Base-by-base conservation (phyloP, 2,113 vertebrate species). In the Phycodurus eques region DNA sequence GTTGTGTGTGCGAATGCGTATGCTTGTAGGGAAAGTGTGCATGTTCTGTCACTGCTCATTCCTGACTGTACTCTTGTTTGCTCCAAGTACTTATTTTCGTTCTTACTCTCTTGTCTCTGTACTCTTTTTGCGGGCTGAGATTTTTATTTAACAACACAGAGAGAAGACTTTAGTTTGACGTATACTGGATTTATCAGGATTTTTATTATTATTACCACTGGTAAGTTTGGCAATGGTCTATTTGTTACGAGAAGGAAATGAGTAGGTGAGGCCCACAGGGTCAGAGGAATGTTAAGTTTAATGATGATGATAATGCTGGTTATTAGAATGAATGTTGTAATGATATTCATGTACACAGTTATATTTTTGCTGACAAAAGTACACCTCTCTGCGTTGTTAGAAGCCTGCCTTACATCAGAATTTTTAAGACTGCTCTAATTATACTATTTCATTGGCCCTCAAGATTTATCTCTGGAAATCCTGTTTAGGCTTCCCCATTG, bases 121-220 rank as follows among this genome's bases (percentile, higher is more conserved):
- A 35, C 39, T 72, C 10, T 59, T 19, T 66, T 70, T 31, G 65
- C 3, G 11, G 62, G 33, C 75, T 68, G 68, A 54, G 53, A 67
- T 83, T 53, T 73, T 69, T 65, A 69, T 59, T 65, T 53, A n/a
- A 61, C 27, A 39, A 22, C 62, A 27, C 22, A 74, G 56, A 44
- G 53, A 5, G n/a, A 54, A 8, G 61, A 65, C 61, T 27, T 27
- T 42, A 12, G 59, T 53, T 44, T 42, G 35, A 61, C 68, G 8
- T 19, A 49, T 42, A 35, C 63, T 54, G 35, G 57, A 70, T 39
- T 70, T 51, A 43, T 67, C 47, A 77, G 68, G 65, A 79, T 70
- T 71, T 47, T 27, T 17, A 69, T 67, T 47, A 13, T 5, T 27
- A 27, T 27, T 27, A 27, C 27, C 17, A 7, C 3, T 33, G 43